A percentile compares a stretch with the other conserved stretches of the same genome.
Conservation (phyloP, 1,140 invertebrate genomes). For the Anastrepha obliqua region DNA sequence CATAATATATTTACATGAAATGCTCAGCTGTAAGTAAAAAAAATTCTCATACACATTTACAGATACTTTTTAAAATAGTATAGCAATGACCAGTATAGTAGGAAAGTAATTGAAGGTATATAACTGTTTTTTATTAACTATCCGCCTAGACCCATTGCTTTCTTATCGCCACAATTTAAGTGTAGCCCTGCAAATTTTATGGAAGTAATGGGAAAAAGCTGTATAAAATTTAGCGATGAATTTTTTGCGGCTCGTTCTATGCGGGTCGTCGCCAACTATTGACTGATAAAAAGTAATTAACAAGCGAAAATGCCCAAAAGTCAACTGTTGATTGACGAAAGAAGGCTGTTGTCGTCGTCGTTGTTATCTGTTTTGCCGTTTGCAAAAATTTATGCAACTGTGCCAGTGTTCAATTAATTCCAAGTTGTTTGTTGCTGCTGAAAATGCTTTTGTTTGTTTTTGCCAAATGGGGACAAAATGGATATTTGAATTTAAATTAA, state of each 20-base stretch:
- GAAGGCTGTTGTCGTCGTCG: not conserved
- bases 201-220: not conserved
- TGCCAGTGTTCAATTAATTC: constrained; percentile 28
- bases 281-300: constrained; percentile 16
- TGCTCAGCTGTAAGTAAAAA: not conserved
- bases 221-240: not conserved
- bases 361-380: not conserved
- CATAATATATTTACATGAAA: no score
- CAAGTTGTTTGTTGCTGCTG: no score
- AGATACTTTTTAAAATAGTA: no score
- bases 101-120: not conserved
- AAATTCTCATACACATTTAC: not conserved
- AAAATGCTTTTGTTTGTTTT: no score
- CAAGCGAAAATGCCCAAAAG: not conserved
- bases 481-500: no score
- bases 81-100: no score
- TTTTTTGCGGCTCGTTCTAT: not conserved
- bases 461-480: no score
- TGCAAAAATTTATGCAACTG: constrained; percentile 38
- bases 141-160: not conserved
- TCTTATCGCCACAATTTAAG: not conserved
- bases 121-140: not conserved
- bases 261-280: not conserved
- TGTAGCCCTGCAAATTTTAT: constrained; percentile 6
- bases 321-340: constrained; percentile 25